Base-by-base conservation (phyloP, 2,888 invertebrate species). In the Xestia sexstrigata region DNA sequence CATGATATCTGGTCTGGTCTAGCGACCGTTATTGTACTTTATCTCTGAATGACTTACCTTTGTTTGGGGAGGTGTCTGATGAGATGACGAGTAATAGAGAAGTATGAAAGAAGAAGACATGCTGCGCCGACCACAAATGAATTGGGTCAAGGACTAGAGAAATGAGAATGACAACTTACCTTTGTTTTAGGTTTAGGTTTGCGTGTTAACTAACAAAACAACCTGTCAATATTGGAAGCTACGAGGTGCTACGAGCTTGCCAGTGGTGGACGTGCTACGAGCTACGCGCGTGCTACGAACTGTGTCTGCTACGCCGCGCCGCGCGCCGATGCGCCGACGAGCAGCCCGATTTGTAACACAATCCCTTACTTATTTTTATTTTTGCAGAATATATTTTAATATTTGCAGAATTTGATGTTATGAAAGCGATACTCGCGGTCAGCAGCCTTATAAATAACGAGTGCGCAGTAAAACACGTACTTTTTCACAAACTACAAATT, bases 181-280 rank as follows among this genome's bases (percentile, higher is more conserved):
- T 49, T 49, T 49, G 8, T 23, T 52, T 52, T 52, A 23, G 52
- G 52, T 17, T n/a, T 47, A 17, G 15, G 17, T n/a, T 55, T 55
- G 4, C 49, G 5, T 55, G n/a, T 5, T n/a, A 13, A 13, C n/a
- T n/a, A 13, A 55, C 23, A 13, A 55, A 55, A 55, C 13, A 11
- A n/a, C 11, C 9, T 52, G 23, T n/a, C 52, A 23, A 52, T 52
- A 35, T 11, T 52, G 9, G 52, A 60, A 20, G 65, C n/a, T 65
- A 65, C 65, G 45, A n/a, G 42, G n/a, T 9, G 42, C 65, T 65
- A 65, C 65, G 65, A 42, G 65, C n/a, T 42, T 42, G 39, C n/a
- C n/a, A 1, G 42, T 42, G n/a, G n/a, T 8, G 9, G 17, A 15
- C 4, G n/a, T 26, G 65, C 65, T 65, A 65, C 65, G 65, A 17